A percentile compares a stretch with the other conserved stretches of the same genome.
These are phyloP conservation scores for Dicerorhinus sumatrensis DNA, from an alignment of 2,113 vertebrate genomes.

Conservation along the genomic window DNA sequence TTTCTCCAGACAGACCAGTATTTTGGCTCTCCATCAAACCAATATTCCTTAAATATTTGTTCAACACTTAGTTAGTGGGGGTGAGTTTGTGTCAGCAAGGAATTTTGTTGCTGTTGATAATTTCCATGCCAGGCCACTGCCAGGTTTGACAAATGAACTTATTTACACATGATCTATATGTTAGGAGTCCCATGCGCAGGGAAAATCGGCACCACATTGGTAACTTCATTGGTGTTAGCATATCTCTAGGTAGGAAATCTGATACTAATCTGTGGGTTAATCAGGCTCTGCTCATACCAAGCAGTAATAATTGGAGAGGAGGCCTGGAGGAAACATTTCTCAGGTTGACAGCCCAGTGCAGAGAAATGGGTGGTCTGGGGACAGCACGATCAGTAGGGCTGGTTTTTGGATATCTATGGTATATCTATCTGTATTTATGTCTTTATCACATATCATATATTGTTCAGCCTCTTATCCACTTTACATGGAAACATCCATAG, in stretches of 20 bases:
- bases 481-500: neutral
- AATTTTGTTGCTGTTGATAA: neutral
- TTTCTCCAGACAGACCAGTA: neutral
- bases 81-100: neutral
- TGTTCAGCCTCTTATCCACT: neutral
- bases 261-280: neutral
- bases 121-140: neutral
- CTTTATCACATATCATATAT: neutral
- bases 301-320: neutral
- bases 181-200: neutral
- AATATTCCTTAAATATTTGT: neutral
- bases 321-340: neutral
- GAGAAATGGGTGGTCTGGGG: neutral
- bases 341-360: rapidly evolving
- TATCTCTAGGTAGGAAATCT: neutral
- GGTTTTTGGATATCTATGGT: rapidly evolving
- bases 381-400: too few species aligned
- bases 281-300: neutral
- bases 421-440: neutral
- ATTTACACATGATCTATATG: rapidly evolving
- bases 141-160: neutral
- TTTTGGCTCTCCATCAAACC: neutral
- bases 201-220: neutral
- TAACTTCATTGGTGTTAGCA: neutral
- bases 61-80: neutral